phyloP scores from a whole-genome alignment of 2,888 invertebrate genomes.

The Nomada lathburiana region DNA sequence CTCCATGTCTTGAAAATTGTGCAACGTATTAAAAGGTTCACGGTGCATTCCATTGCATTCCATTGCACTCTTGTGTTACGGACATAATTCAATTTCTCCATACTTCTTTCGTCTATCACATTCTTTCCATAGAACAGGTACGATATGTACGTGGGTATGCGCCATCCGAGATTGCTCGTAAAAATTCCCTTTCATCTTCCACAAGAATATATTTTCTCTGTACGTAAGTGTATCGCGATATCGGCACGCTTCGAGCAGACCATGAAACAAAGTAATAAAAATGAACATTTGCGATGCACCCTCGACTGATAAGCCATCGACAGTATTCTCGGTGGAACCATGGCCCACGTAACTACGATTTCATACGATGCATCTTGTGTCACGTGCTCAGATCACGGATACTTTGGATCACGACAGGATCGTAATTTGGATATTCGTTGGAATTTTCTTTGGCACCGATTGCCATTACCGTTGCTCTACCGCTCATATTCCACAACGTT shows the following conservation, averaged over 20 bases:
- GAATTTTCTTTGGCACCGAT: not conserved
- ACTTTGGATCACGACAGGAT: conserved; percentile 6
- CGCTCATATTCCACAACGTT: too few relatives aligned
- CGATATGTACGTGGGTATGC: conserved; percentile 4
- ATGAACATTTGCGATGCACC: conserved; percentile 20
- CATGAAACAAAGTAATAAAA: conserved; percentile 29
- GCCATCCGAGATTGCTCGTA: conserved; percentile 26
- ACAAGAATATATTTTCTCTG: not conserved
- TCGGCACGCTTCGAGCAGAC: not conserved
- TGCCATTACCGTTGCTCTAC: too few relatives aligned
- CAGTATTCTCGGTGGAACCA: not conserved
- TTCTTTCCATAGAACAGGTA: not conserved
- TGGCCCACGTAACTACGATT: conserved; percentile 19
- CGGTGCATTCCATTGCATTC: not conserved
- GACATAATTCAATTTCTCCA: conserved; percentile 16
- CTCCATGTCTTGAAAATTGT: not conserved
- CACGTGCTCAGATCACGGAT: conserved; percentile 49
- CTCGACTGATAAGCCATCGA: conserved; percentile 14
- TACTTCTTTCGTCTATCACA: not conserved
- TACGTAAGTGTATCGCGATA: not conserved
- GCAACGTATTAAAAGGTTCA: not conserved
- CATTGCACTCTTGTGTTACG: not conserved
- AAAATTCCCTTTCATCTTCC: conserved; percentile 43
- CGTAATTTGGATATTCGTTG: not conserved
- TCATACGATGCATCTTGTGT: conserved; percentile 22